Evolutionary conservation across 2,888 invertebrate genomes (phyloP).

Genomic region (Agonopterix subpropinquella): DNA sequence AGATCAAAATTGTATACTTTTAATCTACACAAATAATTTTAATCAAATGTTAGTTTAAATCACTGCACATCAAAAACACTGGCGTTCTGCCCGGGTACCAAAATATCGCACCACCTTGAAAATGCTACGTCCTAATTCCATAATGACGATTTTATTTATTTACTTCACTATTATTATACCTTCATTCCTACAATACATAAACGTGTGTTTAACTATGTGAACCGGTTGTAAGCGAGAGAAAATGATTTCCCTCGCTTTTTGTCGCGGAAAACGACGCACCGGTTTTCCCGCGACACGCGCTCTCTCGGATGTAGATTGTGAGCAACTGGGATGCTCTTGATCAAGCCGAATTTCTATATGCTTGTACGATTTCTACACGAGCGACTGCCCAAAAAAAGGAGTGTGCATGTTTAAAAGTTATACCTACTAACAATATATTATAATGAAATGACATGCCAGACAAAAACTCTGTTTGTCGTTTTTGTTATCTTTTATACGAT

Average conservation of each 20-base stretch:
- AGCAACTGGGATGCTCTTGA: slow-evolving; percentile 22
- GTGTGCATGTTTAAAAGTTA: no score
- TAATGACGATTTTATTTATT: slow-evolving; percentile 3
- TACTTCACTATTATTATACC: no score
- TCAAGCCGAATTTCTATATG: no score
- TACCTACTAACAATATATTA: no score
- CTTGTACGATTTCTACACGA: no score
- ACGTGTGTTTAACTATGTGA: no score
- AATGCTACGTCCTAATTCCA: slow-evolving; percentile 21
- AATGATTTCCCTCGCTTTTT: slow-evolving; percentile 13
- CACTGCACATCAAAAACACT: slow-evolving; percentile 32
- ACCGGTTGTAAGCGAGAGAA: slow-evolving; percentile 6
- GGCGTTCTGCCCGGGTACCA: slow-evolving; percentile 58
- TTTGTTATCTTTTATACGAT: no score
- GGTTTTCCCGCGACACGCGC: slow-evolving; percentile 12
- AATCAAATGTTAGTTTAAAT: slow-evolving; percentile 10
- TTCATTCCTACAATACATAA: no score
- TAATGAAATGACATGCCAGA: no score
- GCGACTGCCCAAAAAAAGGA: no score
- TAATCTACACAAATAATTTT: slow-evolving; percentile 13
- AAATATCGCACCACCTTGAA: slow-evolving; percentile 58
- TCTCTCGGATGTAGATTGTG: slow-evolving; percentile 15
- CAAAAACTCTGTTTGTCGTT: no score
- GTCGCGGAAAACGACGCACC: slow-evolving; percentile 6
- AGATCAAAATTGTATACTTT: no score